Evolutionary conservation across 2,888 invertebrate species (phyloP), one percentile per base, ranked within the genome.

Genomic region (Seira ritae): DNA sequence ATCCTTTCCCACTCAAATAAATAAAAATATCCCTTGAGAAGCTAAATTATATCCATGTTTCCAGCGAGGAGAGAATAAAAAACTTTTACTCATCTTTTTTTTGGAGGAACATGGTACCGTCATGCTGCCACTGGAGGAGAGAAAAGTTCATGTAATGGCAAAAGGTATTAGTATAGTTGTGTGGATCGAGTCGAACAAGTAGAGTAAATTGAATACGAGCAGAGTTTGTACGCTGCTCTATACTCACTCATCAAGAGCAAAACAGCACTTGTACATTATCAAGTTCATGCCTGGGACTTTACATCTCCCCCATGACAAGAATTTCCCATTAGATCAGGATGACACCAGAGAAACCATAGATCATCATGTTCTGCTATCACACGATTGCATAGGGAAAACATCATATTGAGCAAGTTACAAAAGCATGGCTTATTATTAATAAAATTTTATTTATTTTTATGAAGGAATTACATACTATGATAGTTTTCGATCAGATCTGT

Each of bases 251-350:
- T 55, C 55, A 55, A 12, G 55, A 55, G 6, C 55, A 55, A n/a
- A 55, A 55, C 55, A 55, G 55, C 15, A 55, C 6, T 55, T 8
- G 55, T 55, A 55, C 55, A 55, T 55, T 55, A 55, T 55, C 55
- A 55, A 55, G 55, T 17, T 55, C 55, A 12, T 55, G 55, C 55
- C 55, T 55, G 55, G 17, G 55, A 55, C 55, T 55, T n/a, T n/a
- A 55, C 55, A 55, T 55, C 12, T 55, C 55, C 55, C 31, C 31
- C 37, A 24, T 68, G 68, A 77, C 82, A 82, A 82, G 82, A 62
- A 78, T 83, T 83, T 78, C 83, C 83, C 83, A 83, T 83, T 83
- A 83, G 77, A 73, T 60, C 77, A 55, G 17, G 55, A 55, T 55
- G 55, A 55, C 55, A 55, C 55, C 55, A 55, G 55, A 55, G 55